Base-by-base conservation (phyloP, 2,113 vertebrate genomes). In the Pseudorhombus dupliciocellatus region DNA sequence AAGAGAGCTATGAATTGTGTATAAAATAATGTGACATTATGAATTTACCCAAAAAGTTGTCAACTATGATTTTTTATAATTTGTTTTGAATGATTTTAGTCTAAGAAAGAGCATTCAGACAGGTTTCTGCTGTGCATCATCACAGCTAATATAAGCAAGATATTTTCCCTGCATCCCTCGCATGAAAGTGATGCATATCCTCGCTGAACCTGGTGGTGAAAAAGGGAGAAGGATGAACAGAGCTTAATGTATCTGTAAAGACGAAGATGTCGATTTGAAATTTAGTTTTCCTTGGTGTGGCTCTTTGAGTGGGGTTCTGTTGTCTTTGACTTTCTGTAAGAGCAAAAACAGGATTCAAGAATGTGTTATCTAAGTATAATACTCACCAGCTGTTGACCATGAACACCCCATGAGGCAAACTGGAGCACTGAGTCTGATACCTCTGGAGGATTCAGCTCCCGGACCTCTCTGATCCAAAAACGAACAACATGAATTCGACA, bases 391-490 rank as follows among this genome's bases (percentile, higher is more conserved):
- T 98, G 97, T 84, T 99, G 96, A 18, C 95, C 95, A 1, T 93
- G 94, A 62, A 95, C 60, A 0, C 97, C 97, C 97, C 97, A 99
- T 7, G 96, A 96, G 7, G 97, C 97, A 20, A 98, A 96, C 91
- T 98, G 97, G 44, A 99, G 94, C 62, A 97, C 77, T 2, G 97
- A 98, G 73, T 98, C 94, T 7, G 95, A 94, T 63, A 99, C 97
- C 88, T 98, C 97, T 7, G 97, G 97, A 71, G 97, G 97, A 86
- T 99, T 99, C 90, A 99, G 87, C 95, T 99, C 96, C 89, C 92
- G 93, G 86, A 99, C 97, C 92, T 98, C 97, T 91, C 97, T 99
- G 79, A 50, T 42, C 14, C 7, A 66, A 53, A 52, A 2, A 22
- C 44, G 2, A 22, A 31, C 18, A 28, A 34, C 46, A 48, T 48